These are phyloP conservation scores for Menidia menidia DNA, from an alignment of 2,797 vertebrate species.

Conservation along the genomic window DNA sequence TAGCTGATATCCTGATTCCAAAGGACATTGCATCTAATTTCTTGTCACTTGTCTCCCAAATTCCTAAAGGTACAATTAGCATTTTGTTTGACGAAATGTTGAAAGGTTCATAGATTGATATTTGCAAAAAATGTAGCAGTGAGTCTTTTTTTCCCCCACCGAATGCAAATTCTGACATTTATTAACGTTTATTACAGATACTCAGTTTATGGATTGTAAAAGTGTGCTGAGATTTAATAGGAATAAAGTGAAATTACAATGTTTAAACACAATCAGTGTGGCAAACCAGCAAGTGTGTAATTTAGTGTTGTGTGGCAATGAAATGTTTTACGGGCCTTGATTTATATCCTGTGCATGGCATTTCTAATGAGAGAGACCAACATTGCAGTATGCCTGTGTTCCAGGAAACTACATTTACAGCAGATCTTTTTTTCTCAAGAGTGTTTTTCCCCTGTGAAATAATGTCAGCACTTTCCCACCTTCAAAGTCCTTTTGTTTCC, in stretches of 20 bases:
- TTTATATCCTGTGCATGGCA: conserved; percentile 98
- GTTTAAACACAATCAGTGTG: conserved; percentile 99
- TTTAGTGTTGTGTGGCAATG: conserved; percentile 99
- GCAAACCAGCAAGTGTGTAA: conserved; percentile 95
- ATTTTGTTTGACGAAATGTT: conserved; percentile 99
- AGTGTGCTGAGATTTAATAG: conserved; percentile 98
- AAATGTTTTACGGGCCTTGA: conserved; percentile 99
- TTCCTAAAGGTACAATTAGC: conserved; percentile 99
- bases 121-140: conserved; percentile 96
- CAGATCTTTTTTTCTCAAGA: conserved; percentile 89
- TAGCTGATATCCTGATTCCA: conserved; percentile 94
- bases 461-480: conserved; percentile 99
- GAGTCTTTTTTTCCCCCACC: conserved; percentile 79
- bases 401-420: conserved; percentile 99
- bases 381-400: conserved; percentile 95
- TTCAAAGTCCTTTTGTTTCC: conserved; percentile 99
- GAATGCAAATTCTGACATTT: conserved; percentile 99
- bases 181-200: conserved; percentile 99
- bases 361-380: conserved; percentile 97
- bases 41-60: conserved; percentile 99
- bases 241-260: conserved; percentile 99
- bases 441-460: conserved; percentile 97
- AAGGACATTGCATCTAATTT: conserved; percentile 99
- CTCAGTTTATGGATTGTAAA: conserved; percentile 99
- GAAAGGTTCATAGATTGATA: conserved; percentile 99